A percentile compares a stretch with the other conserved stretches of the same genome.
phyloP scores from a whole-genome alignment of 2,888 invertebrate species.

The Volucella bombylans region DNA sequence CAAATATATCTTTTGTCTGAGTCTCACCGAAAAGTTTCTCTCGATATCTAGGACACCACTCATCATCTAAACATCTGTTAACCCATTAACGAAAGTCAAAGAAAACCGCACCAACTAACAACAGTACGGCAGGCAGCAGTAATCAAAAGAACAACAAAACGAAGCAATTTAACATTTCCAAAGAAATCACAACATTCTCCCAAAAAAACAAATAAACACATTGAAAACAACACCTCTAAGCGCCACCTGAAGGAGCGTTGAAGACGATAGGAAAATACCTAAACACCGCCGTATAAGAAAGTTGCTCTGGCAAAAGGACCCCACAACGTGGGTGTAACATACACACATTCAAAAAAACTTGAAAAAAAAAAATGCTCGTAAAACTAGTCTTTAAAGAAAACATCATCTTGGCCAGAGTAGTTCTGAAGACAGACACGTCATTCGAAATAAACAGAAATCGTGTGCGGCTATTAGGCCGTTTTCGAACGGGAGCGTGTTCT shows the following conservation, averaged over 20 bases:
- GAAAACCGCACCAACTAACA: conserved; percentile 54
- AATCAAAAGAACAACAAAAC: background rate
- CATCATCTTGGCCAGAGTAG: conserved; percentile 8
- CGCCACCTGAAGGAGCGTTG: conserved; percentile 55
- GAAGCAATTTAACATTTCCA: conserved; percentile 46
- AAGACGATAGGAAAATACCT: conserved; percentile 18
- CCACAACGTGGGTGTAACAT: conserved; percentile 54
- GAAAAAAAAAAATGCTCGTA: background rate
- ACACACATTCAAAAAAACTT: too few species aligned
- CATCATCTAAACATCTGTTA: conserved; percentile 65
- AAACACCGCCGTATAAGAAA: background rate
- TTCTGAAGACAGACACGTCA: conserved; percentile 22
- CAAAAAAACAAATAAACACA: conserved; percentile 63
- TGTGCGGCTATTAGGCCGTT: conserved; percentile 49
- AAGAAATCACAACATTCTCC: conserved; percentile 67
- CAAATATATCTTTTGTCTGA: too few species aligned
- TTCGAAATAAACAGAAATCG: conserved; percentile 61
- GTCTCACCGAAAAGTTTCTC: background rate
- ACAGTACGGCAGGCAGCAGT: conserved; percentile 17
- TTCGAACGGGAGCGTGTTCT: conserved; percentile 32
- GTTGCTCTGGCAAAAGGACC: conserved; percentile 47
- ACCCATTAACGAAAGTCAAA: conserved; percentile 69
- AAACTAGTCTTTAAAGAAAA: conserved; percentile 37
- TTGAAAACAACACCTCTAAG: conserved; percentile 16
- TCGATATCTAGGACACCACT: conserved; percentile 63